A percentile compares a stretch with the other conserved stretches of the same genome.
Evolutionary conservation across 2,888 invertebrate genomes (phyloP).

Genomic region (Agrotis ipsilon): DNA sequence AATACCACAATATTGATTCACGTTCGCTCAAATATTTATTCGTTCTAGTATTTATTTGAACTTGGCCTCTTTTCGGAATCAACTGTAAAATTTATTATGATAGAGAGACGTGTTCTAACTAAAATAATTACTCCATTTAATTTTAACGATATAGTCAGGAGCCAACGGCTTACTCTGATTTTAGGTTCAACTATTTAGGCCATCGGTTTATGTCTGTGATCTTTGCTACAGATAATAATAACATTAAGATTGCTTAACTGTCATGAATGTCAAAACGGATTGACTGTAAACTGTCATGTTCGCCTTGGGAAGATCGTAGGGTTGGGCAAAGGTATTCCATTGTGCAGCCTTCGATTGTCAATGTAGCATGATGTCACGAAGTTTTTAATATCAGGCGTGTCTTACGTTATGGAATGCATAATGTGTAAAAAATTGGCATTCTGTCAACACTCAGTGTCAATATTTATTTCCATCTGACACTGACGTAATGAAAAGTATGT

Average conservation of each 20-base stretch:
- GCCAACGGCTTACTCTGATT: conserved; percentile 44
- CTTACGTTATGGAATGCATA: not conserved
- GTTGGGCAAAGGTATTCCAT: conserved; percentile 15
- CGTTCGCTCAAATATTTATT: conserved; percentile 36
- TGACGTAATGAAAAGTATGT: not conserved
- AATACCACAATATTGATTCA: conserved; percentile 45
- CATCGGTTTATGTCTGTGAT: conserved; percentile 31
- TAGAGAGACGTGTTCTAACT: conserved; percentile 24
- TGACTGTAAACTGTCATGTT: conserved; percentile 3
- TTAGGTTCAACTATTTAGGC: conserved; percentile 51
- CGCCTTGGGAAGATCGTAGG: not conserved
- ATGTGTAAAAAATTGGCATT: conserved; percentile 10
- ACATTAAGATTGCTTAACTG: conserved; percentile 21
- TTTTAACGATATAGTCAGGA: conserved; percentile 48
- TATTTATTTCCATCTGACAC: not conserved
- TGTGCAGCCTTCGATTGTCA: conserved; percentile 9
- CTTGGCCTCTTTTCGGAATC: conserved; percentile 53
- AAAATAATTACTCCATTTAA: conserved; percentile 51
- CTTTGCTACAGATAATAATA: conserved; percentile 31
- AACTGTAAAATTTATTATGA: conserved; percentile 29
- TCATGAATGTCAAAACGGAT: conserved; percentile 29
- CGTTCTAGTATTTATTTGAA: conserved; percentile 45
- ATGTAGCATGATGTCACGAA: conserved; percentile 10
- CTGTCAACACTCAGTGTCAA: not conserved
- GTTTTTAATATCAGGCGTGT: not conserved